A percentile compares a stretch with the other conserved stretches of the same genome.
These are phyloP conservation scores for Drosophila anceps DNA, from an alignment of 2,888 invertebrate species.

Conservation along the genomic window DNA sequence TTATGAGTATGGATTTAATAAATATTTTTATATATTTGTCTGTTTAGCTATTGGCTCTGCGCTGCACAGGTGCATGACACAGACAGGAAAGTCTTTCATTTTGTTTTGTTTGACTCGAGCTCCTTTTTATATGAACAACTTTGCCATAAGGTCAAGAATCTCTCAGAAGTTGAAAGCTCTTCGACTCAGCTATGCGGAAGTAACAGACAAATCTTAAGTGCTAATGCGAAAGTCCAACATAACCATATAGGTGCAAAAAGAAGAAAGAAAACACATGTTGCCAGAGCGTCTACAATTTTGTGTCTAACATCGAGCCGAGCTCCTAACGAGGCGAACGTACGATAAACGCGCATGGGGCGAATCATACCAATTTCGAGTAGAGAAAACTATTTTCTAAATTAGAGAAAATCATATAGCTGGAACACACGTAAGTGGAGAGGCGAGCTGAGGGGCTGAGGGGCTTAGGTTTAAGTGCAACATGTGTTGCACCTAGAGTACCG, in stretches of 20 bases:
- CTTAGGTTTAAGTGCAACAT: constrained; percentile 66
- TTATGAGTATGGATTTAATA: constrained; percentile 83
- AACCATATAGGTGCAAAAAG: constrained; percentile 48
- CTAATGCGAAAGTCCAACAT: constrained; percentile 9
- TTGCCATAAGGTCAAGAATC: background rate
- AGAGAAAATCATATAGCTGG: constrained; percentile 69
- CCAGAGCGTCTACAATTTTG: constrained; percentile 40
- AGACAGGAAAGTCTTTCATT: constrained; percentile 28
- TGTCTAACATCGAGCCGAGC: background rate
- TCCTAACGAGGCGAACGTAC: constrained; percentile 61
- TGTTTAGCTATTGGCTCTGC: constrained; percentile 9
- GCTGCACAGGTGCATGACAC: constrained; percentile 13
- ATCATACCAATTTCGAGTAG: constrained; percentile 70
- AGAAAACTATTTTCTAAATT: constrained; percentile 76
- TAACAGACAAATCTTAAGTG: constrained; percentile 4
- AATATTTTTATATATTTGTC: constrained; percentile 51
- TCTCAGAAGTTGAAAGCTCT: background rate
- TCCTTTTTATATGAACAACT: background rate
- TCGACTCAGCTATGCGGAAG: constrained; percentile 50
- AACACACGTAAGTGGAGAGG: constrained; percentile 20
- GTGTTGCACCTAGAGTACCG: constrained; percentile 76
- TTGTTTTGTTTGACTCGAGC: constrained; percentile 23
- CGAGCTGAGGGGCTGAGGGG: background rate
- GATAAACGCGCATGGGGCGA: constrained; percentile 49
- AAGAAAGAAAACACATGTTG: constrained; percentile 68